A percentile compares a stretch with the other conserved stretches of the same genome.
phyloP scores from a whole-genome alignment of 2,113 vertebrate genomes.

The Atrichornis clamosus region DNA sequence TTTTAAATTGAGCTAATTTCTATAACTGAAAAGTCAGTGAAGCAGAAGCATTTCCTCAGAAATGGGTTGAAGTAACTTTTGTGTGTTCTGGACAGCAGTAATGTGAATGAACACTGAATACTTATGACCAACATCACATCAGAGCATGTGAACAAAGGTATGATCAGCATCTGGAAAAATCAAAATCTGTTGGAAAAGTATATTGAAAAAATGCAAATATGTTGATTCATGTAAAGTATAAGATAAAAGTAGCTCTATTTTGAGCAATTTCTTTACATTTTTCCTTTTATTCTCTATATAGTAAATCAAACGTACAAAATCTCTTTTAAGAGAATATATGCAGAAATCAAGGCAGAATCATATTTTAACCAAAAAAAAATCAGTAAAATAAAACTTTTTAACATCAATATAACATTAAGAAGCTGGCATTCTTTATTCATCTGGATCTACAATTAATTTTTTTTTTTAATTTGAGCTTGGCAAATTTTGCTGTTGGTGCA shows the following conservation, averaged over 20 bases:
- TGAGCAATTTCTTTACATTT: neutral
- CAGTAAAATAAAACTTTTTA: neutral
- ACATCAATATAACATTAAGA: neutral
- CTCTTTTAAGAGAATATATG: neutral
- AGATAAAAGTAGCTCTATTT: neutral
- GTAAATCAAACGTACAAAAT: neutral
- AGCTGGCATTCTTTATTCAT: neutral
- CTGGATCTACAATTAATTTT: rapidly evolving
- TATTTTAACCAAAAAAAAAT: neutral
- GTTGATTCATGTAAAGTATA: neutral
- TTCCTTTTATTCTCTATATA: neutral
- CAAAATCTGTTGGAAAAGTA: neutral
- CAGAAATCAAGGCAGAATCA: neutral
- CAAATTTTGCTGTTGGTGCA: neutral
- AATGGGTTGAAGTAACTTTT: neutral
- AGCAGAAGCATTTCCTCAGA: neutral
- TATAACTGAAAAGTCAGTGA: neutral
- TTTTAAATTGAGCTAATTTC: neutral
- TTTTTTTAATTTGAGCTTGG: neutral
- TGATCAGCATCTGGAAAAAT: neutral
- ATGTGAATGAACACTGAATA: neutral
- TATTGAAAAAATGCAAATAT: neutral
- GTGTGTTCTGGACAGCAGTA: neutral
- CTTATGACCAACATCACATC: neutral
- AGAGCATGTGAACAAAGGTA: neutral